phyloP scores from a whole-genome alignment of 2,888 invertebrate species.

The Coelogynopora nodosa region DNA sequence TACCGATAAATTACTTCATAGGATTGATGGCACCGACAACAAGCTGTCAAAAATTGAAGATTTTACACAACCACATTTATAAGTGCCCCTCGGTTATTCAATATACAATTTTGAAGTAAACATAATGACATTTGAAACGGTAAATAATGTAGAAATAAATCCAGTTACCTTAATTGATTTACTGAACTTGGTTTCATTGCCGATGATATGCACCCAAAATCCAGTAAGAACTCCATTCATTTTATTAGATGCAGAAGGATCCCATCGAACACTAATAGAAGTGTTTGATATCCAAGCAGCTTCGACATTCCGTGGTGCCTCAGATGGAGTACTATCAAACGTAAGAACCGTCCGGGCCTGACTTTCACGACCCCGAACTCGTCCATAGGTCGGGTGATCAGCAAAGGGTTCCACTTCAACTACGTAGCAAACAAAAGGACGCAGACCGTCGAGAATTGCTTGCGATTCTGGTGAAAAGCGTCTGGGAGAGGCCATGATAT shows the following conservation, averaged over 20 bases:
- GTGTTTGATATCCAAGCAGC: constrained; percentile 41
- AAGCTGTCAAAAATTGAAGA: too few relatives aligned
- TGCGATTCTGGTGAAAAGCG: neutral
- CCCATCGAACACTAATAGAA: constrained; percentile 27
- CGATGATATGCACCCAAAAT: constrained; percentile 37
- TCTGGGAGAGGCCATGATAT: neutral
- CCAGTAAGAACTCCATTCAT: constrained; percentile 39
- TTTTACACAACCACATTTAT: too few relatives aligned
- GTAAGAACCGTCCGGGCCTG: constrained; percentile 38
- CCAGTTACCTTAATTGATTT: constrained; percentile 32
- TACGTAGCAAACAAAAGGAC: constrained; percentile 42
- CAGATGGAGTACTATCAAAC: constrained; percentile 39
- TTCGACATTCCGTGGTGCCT: constrained; percentile 37
- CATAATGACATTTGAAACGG: too few relatives aligned
- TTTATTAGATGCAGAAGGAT: neutral
- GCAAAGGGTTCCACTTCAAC: constrained; percentile 39
- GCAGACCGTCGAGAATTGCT: constrained; percentile 23
- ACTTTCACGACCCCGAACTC: constrained; percentile 27
- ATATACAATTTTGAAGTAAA: too few relatives aligned
- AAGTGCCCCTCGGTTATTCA: too few relatives aligned
- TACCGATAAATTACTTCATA: too few relatives aligned
- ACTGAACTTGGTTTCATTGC: constrained; percentile 38
- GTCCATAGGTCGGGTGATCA: neutral
- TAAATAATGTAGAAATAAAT: too few relatives aligned
- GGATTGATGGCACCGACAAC: too few relatives aligned